Evolutionary conservation across 1,140 invertebrate genomes (phyloP), one percentile per base, ranked within the genome.

Genomic region (Centruroides vittatus): DNA sequence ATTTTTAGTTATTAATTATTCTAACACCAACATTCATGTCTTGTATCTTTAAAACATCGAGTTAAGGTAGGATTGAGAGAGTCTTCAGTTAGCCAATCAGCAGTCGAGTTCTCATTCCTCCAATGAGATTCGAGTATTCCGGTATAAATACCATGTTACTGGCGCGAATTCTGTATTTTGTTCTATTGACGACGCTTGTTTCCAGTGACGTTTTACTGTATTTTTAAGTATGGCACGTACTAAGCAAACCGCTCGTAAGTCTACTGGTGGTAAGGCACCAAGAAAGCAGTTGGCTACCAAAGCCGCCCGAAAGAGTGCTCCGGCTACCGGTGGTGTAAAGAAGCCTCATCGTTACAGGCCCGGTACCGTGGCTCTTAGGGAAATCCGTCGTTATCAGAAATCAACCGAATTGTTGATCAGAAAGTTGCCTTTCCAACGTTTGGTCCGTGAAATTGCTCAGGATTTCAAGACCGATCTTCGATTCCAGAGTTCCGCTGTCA

Each of bases 311-410:
- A 68, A 68, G 54, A 85, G 84, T 65, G 88, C 87, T 13, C 86
- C 88, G 51, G 85, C 86, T 0, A 89, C 86, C 36, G 86, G 86
- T 62, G 86, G 86, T 58, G 85, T 90, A 0, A 89, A 88, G 73
- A 89, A 88, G 70, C 86, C 76, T 46, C 74, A 79, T 70, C 66
- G 74, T 62, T 75, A 67, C 65, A 68, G 72, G 55, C 73, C 74
- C 7, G 71, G 76, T 58, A 76, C 74, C 50, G 73, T 74, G 10
- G 73, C 74, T 58, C 70, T 75, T 55, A 67, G 73, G 54, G 73
- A 74, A 76, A 85, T 82, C 69, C 80, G 76, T 71, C 75, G 76
- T 69, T 80, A 78, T 68, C 79, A 79, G 67, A 79, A 80, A 66
- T 78, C 84, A 3, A 91, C 88, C 46, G 88, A 91, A 67, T 78